Evolutionary conservation across 2,113 vertebrate genomes (phyloP).

Genomic region (Marcusenius ussheri): DNA sequence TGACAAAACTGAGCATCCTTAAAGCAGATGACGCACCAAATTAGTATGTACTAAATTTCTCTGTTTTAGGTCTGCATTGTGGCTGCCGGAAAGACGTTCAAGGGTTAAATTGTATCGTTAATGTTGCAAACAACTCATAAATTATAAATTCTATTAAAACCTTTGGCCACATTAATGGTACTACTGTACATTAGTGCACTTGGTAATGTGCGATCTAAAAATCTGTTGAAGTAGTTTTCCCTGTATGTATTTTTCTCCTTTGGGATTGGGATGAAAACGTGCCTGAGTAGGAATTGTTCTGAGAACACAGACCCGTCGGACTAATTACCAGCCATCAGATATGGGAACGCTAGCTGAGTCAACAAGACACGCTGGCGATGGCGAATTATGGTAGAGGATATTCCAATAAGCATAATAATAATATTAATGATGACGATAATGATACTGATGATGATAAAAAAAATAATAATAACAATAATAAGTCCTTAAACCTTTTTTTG

Average conservation of each 20-base stretch:
- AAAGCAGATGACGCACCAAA: neutral
- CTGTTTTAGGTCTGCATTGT: neutral
- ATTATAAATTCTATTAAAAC: neutral
- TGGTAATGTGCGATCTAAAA: neutral
- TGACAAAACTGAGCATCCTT: neutral
- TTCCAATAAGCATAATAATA: neutral
- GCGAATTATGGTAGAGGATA: neutral
- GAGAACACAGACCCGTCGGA: neutral
- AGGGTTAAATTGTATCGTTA: neutral
- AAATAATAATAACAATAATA: neutral
- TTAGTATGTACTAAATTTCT: neutral
- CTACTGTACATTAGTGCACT: conserved; percentile 4
- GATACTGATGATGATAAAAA: neutral
- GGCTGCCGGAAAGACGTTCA: neutral
- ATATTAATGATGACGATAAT: neutral
- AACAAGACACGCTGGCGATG: neutral
- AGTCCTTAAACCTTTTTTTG: neutral
- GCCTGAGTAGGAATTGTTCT: neutral
- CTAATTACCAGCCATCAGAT: neutral
- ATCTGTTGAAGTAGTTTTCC: neutral
- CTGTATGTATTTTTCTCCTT: neutral
- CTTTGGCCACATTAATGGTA: neutral
- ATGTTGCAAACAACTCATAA: neutral
- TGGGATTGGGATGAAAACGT: neutral
- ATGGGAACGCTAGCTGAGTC: neutral